Evolutionary conservation across 2,888 invertebrate genomes (phyloP), one percentile per base, ranked within the genome.

Genomic region (Oscheius sp.): DNA sequence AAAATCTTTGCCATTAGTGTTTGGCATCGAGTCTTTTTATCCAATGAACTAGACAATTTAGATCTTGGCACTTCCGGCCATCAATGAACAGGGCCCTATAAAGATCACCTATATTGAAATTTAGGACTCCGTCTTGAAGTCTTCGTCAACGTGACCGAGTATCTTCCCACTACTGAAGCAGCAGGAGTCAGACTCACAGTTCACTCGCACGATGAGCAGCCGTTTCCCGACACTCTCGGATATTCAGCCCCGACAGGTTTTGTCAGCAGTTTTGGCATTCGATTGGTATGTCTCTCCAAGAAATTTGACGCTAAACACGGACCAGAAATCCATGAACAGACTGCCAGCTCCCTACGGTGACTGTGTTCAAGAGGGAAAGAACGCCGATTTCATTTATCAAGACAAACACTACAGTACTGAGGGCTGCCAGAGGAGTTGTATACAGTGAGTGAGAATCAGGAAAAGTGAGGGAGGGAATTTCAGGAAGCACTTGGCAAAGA

Each of bases 201-300:
- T 0, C 88, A 88, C 71, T 81, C 82, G 2, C 81, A 78, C 9
- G 81, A 82, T 51, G 85, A 84, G 55, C 81, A 86, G 75, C 87
- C 88, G 0, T 88, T 88, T 47, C 87, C 88, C 7, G 88, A 88
- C 60, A 88, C 88, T 2, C 79, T 82, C 29, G 88, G 88, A 10
- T 88, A 84, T 76, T 86, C 82, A n/a, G 88, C 88, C 2, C 88
- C 88, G 1, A 87, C 87, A n/a, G 88, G 88, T 4, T 87, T 87
- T 71, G 86, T 88, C 2, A 81, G 81, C 57, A 84, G 85, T 21
- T 88, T 87, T 71, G 88, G 87, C 32, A 88, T 88, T 60, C 82
- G 86, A 68, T 53, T 88, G 82, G 86, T 85, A 51, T 42, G 77
- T 70, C 11, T 33, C 32, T 35, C 9, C 21, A 21, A 21, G 21